Evolutionary conservation across 2,888 invertebrate genomes (phyloP), one percentile per base, ranked within the genome.

Genomic region (Napeogenes sylphis): DNA sequence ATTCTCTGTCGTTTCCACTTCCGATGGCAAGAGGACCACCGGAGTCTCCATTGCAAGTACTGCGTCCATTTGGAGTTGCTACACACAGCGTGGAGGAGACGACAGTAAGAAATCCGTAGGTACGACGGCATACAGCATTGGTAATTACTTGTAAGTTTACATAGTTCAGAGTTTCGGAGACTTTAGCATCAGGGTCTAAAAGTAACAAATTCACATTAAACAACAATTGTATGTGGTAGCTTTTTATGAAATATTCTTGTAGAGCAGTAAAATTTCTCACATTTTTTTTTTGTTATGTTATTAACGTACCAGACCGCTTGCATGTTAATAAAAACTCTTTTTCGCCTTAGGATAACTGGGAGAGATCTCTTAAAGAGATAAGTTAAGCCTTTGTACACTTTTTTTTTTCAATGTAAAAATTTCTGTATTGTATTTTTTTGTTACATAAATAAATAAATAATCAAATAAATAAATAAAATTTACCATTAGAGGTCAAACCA

Each of bases 31-130:
- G 70, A 21, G 79, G 75, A 14, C 81, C 83, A 0, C 83, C 83
- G 14, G 77, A 76, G 69, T 83, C 82, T 0, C 80, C 78, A 12
- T 74, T 78, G 74, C 91, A 91, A 2, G 84, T 81, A 46, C 84
- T 81, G 57, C 64, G 76, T 2, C 80, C 78, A 2, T 72, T 72
- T 3, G 69, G 67, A 60, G 77, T 79, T 73, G 79, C 74, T 67
- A 79, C 75, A 80, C 85, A 78, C 74, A 85, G 64, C 38, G 85
- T 83, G 0, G 73, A 73, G 0, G 62, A 65, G 3, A 75, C 72
- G 13, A 91, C 75, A 12, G 45, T 38, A 4, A 75, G 71, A 21
- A 21, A 21, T 0, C 83, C 77, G 72, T 78, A 91, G 10, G 70
- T 69, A 4, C 71, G 45, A 5, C 73, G 73, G 71, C 91, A 91